Evolutionary conservation across 2,113 vertebrate species (phyloP), one percentile per base, ranked within the genome.

Genomic region (Pampusana beccarii): DNA sequence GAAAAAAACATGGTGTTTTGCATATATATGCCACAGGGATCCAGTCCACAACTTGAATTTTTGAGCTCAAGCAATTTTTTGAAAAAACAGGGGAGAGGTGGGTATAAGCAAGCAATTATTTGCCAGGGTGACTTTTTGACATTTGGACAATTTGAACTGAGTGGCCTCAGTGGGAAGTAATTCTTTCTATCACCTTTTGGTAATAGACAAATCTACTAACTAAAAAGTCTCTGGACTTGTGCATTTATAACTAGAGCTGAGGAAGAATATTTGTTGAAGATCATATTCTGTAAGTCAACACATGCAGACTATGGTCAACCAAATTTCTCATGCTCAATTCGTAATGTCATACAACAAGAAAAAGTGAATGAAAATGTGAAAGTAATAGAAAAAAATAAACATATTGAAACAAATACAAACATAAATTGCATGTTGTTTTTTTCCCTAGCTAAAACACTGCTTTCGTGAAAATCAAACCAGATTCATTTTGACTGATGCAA

Each of bases 391-490:
- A 26, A 74, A 62, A 16, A 0, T 28, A 85, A 60, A 16, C 1
- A 16, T 62, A 44, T 4, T 31, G 7, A 87, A 78, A 53, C 1
- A 36, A 54, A 20, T 58, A 36, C 9, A 11, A 85, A 19, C 2
- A 31, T 74, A 50, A 61, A 90, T 19, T 3, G 2, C 2, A 7
- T 14, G 0, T n/a, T n/a, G 1, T 14, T 44, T 10, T 58, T n/a
- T 29, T 64, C 71, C 34, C 33, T 5, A 58, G 4, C 0, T 12
- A 56, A 90, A 87, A 25, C 17, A 28, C 3, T 48, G 6, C 3
- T 66, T 70, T 78, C 10, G 28, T 58, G 9, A 44, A 79, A 79
- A 57, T 48, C 2, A 61, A 83, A 44, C 1, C 8, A 53, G 36
- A 50, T 60, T 40, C 1, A 4, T 17, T 44, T 44, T 44, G 42